Percentiles rank a stretch among this genome's conserved stretches.
These are phyloP conservation scores for Notiomystis cincta DNA, from an alignment of 2,113 vertebrate genomes.

Conservation along the genomic window DNA sequence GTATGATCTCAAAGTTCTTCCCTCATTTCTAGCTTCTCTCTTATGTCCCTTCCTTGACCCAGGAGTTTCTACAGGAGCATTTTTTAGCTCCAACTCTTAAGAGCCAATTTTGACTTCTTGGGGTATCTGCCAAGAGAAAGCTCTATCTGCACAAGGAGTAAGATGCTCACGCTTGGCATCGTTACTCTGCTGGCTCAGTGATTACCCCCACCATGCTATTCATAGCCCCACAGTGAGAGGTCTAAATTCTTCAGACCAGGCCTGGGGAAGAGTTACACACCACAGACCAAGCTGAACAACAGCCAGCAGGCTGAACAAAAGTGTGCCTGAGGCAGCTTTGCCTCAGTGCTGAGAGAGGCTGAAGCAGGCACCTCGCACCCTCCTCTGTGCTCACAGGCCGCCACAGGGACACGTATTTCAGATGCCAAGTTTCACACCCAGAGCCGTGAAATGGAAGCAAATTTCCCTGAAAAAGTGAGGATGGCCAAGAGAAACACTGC, in stretches of 20 bases:
- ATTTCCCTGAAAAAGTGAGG: neutral
- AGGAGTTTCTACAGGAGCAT: neutral
- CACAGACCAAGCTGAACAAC: neutral
- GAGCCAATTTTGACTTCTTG: neutral
- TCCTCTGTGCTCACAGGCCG: neutral
- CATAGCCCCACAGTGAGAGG: neutral
- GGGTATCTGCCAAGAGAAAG: neutral
- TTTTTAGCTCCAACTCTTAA: neutral
- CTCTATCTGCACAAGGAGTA: neutral
- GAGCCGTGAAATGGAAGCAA: neutral
- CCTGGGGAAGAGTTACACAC: neutral
- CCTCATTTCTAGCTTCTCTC: neutral
- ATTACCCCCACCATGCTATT: neutral
- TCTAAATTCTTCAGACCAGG: neutral
- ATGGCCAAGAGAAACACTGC: neutral
- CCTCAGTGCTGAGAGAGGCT: neutral
- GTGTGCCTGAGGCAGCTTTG: neutral
- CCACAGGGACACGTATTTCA: accelerated
- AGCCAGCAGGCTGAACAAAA: neutral
- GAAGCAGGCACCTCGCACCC: accelerated
- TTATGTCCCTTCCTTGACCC: neutral
- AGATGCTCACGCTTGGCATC: neutral
- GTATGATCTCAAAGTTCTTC: neutral
- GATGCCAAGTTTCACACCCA: neutral
- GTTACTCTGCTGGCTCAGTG: accelerated